Evolutionary conservation across 2,113 vertebrate species (phyloP).

Genomic region (Laticauda laticaudata): DNA sequence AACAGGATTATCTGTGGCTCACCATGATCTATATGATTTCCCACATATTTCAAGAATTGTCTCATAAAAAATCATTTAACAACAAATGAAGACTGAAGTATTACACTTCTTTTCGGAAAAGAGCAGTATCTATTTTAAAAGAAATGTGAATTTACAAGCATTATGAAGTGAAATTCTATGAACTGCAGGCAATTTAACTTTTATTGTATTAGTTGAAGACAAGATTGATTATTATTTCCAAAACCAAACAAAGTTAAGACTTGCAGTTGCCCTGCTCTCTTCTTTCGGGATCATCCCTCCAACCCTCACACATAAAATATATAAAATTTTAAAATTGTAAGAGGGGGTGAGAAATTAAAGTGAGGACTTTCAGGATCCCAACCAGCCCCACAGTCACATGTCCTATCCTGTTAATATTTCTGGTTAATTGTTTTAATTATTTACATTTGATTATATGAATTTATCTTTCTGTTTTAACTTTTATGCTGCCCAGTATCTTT

Average conservation of each 20-base stretch:
- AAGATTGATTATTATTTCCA: not conserved
- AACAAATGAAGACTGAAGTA: not conserved
- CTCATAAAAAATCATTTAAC: not conserved
- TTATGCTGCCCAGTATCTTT: no score
- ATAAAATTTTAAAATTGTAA: not conserved
- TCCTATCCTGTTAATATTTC: no score
- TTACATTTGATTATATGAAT: no score
- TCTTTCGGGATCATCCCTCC: not conserved
- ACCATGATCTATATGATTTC: not conserved
- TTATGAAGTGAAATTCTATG: not conserved
- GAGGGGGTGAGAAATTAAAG: no score
- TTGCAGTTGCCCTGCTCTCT: not conserved
- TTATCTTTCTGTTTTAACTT: no score
- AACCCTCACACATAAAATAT: not conserved
- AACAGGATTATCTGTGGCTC: not conserved
- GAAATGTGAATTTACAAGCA: not conserved
- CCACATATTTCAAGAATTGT: not conserved
- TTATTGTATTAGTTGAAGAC: not conserved
- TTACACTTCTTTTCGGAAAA: not conserved
- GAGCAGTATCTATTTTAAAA: not conserved
- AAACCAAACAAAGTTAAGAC: not conserved
- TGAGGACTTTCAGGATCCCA: no score
- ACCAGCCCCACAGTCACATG: no score
- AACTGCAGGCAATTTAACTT: not conserved
- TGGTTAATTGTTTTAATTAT: no score